Percentiles rank a stretch among this genome's conserved stretches.
These are phyloP conservation scores for Macroglossus sobrinus DNA, from an alignment of 2,113 vertebrate genomes.

Conservation along the genomic window DNA sequence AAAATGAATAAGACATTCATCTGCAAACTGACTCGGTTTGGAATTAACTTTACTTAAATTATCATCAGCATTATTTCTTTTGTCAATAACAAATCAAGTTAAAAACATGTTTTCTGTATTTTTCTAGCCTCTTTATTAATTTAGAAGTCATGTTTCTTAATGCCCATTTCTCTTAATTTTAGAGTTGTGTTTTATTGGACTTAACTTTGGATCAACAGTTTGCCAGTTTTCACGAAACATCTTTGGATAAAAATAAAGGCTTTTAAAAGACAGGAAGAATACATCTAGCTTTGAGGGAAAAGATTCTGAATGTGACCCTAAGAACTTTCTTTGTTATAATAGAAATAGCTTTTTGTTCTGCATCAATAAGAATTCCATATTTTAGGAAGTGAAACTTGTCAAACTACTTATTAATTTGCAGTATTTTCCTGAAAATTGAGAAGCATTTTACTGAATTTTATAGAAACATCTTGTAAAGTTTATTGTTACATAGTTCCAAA, in stretches of 20 bases:
- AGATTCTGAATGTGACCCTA: background rate
- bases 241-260: background rate
- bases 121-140: background rate
- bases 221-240: background rate
- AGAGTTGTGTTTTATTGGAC: background rate
- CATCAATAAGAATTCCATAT: background rate
- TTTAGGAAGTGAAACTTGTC: constrained; percentile 35
- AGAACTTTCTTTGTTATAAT: background rate
- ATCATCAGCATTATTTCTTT: constrained; percentile 24
- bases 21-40: background rate
- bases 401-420: background rate
- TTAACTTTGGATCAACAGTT: constrained; percentile 5
- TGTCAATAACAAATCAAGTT: background rate
- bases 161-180: background rate
- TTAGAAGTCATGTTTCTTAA: background rate
- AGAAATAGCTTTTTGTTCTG: background rate
- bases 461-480: background rate
- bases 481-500: background rate
- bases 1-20: constrained; percentile 3
- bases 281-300: background rate
- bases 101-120: background rate
- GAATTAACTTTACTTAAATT: background rate
- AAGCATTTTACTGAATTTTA: constrained; percentile 30
- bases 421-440: background rate
- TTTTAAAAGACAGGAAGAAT: background rate